Base-by-base conservation (phyloP, 1,140 invertebrate species). In the Centruroides sculpturatus region DNA sequence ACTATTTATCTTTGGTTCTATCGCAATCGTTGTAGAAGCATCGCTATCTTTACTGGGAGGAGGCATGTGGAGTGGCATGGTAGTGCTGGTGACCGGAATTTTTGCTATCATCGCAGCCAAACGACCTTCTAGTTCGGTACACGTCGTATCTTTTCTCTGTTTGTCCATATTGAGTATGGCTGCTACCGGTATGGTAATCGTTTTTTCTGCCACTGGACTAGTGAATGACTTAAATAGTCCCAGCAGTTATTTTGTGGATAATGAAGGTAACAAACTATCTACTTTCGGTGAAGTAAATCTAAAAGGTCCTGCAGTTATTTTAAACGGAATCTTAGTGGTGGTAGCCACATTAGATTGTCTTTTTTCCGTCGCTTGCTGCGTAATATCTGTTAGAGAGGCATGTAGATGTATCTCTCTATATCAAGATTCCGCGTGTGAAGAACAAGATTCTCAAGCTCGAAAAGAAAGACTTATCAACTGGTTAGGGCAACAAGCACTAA, bases 191-290 rank as follows among this genome's bases (percentile, higher is more conserved):
- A 60, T 71, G 10, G 59, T 70, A 13, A 65, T 69, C 35, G 64
- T 71, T n/a, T 64, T 71, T 35, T 62, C 69, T 35, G 68, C 67
- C 1, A 70, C 66, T 9, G 69, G 67, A 5, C 62, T 69, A 48
- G 66, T 65, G 3, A 60, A 66, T 8, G 69, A 70, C 47, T 59
- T 64, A 11, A 60, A 69, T 11, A 63, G 62, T 50, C 69, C 67
- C 12, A 58, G 59, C 6, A 66, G 65, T 5, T 66, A 67, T 51
- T 68, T 66, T 49, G 62, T 68, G 5, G 69, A 69, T 12, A 53
- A 65, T 51, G 69, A 69, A 50, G 66, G 57, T 11, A 57, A 61
- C 51, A 57, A 58, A 47, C 59, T 58, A 9, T n/a, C 58, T 51
- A 66, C 47, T 59, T 63, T 64, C 4, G 65, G 62, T 3, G 62